Percentiles rank a stretch among this genome's conserved stretches.
Evolutionary conservation across 2,113 vertebrate genomes (phyloP).

Genomic region (Centropus unirufus): DNA sequence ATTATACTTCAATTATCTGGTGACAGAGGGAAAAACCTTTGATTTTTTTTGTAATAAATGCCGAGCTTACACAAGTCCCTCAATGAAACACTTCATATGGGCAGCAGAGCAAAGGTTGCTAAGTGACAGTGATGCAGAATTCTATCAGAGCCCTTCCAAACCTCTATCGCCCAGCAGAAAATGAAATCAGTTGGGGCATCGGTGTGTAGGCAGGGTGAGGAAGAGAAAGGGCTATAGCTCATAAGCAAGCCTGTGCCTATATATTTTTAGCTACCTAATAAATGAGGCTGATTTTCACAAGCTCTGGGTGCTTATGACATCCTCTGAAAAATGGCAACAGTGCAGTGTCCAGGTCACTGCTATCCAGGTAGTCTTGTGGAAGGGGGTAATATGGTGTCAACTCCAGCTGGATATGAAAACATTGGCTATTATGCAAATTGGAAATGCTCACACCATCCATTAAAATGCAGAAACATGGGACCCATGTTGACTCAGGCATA

Average conservation of each 20-base stretch:
- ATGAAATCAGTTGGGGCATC: background rate
- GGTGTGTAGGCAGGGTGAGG: fast-evolving
- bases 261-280: constrained; percentile 15
- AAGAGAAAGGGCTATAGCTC: background rate
- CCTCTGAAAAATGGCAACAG: background rate
- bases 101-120: background rate
- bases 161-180: background rate
- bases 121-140: background rate
- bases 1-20: background rate
- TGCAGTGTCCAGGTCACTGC: background rate
- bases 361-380: background rate
- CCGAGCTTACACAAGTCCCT: background rate
- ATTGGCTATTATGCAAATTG: background rate
- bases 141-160: background rate
- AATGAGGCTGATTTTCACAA: background rate
- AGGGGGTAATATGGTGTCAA: background rate
- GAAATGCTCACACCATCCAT: background rate
- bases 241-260: background rate
- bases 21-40: background rate
- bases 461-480: background rate
- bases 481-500: background rate
- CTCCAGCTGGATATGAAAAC: background rate
- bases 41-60: constrained; percentile 19
- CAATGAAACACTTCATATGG: background rate
- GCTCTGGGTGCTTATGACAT: background rate